Conservation (phyloP, 2,113 vertebrate genomes). For the Sphaerodactylus townsendi region DNA sequence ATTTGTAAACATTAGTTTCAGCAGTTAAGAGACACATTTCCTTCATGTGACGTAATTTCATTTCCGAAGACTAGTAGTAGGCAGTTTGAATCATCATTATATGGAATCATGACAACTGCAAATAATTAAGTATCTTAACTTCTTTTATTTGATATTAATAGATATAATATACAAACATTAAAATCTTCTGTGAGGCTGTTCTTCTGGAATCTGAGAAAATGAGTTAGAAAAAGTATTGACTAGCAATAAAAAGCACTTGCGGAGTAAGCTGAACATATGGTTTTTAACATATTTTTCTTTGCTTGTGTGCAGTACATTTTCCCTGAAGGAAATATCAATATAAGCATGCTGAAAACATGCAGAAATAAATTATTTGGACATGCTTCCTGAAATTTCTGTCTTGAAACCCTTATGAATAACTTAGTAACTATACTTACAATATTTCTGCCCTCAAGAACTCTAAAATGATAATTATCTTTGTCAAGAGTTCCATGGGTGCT, state of each 20-base stretch:
- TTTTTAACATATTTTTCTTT: neutral
- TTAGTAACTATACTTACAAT: neutral
- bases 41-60: slow-evolving; percentile 22
- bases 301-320: neutral
- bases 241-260: neutral
- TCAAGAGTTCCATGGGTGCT: neutral
- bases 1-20: neutral
- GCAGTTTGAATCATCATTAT: neutral
- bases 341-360: neutral
- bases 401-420: neutral
- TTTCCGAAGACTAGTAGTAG: neutral
- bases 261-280: neutral
- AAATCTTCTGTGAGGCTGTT: neutral
- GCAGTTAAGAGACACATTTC: neutral
- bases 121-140: neutral
- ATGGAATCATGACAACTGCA: neutral
- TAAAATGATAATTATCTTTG: neutral
- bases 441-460: too few species aligned
- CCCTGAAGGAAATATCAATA: neutral
- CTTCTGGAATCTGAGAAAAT: neutral
- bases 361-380: neutral
- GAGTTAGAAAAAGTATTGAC: neutral
- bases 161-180: slow-evolving; percentile 2
- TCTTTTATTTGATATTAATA: neutral
- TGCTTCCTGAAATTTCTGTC: neutral